A percentile compares a stretch with the other conserved stretches of the same genome.
Evolutionary conservation across 2,797 vertebrate species (phyloP).

Genomic region (Microctenopoma stevenorrisi): DNA sequence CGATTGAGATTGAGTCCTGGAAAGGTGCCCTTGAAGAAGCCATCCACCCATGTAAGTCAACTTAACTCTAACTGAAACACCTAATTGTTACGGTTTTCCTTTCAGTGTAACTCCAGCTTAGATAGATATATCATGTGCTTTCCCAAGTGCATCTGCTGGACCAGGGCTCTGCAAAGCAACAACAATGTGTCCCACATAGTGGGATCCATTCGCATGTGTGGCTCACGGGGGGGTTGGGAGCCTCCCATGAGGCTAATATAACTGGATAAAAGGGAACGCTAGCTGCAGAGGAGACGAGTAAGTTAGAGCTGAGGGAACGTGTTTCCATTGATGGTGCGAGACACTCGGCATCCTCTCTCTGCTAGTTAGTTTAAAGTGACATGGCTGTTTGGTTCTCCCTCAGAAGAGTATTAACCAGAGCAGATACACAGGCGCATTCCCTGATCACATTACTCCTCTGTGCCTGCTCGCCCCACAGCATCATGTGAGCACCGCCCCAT

Average conservation of each 20-base stretch:
- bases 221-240: slow-evolving; percentile 54
- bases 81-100: neutral
- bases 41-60: slow-evolving; percentile 5
- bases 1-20: slow-evolving; percentile 8
- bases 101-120: slow-evolving; percentile 23
- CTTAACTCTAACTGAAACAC: neutral
- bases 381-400: slow-evolving; percentile 38
- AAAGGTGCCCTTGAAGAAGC: slow-evolving; percentile 33
- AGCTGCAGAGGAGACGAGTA: slow-evolving; percentile 22
- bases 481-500: slow-evolving; percentile 64
- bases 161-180: slow-evolving; percentile 31
- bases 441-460: slow-evolving; percentile 72
- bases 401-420: slow-evolving; percentile 34
- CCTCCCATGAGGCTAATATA: slow-evolving; percentile 57
- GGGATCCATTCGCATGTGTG: slow-evolving; percentile 66
- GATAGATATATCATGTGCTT: slow-evolving; percentile 45
- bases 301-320: slow-evolving; percentile 6
- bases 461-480: slow-evolving; percentile 40
- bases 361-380: slow-evolving; percentile 44
- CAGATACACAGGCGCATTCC: slow-evolving; percentile 52
- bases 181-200: slow-evolving; percentile 37
- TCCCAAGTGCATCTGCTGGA: slow-evolving; percentile 21
- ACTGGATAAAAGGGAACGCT: slow-evolving; percentile 43
- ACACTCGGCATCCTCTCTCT: slow-evolving; percentile 13
- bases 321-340: slow-evolving; percentile 9